Conservation (phyloP, 2,888 invertebrate species). For the Hesperia comma region DNA sequence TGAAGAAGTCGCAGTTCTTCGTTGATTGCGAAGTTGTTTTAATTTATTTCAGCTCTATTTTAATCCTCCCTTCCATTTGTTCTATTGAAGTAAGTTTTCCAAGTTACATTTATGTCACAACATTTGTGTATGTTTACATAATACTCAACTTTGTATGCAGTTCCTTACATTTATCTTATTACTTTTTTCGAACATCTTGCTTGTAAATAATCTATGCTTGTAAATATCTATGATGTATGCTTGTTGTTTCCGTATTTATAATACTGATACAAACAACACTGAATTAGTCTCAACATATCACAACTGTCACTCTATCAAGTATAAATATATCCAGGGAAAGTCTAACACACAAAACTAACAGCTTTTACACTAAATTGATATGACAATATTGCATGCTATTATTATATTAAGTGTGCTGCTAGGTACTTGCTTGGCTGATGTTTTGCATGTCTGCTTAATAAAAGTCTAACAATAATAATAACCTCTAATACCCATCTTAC, state of each 20-base stretch:
- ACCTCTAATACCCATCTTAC: no score
- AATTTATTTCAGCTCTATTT: conserved; percentile 39
- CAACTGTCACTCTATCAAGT: no score
- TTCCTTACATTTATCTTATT: conserved; percentile 24
- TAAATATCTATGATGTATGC: conserved; percentile 33
- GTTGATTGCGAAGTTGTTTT: conserved; percentile 35
- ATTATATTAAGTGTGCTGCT: no score
- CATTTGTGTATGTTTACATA: conserved; percentile 62
- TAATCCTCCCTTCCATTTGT: background rate
- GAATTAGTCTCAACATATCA: no score
- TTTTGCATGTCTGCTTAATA: no score
- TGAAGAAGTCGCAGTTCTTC: conserved; percentile 20
- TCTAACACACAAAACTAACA: no score
- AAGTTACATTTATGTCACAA: conserved; percentile 44
- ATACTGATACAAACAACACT: background rate
- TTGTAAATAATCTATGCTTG: conserved; percentile 34
- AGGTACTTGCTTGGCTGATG: no score
- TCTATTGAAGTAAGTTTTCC: conserved; percentile 12
- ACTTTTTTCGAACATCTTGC: background rate
- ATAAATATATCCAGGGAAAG: no score
- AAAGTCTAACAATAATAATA: no score
- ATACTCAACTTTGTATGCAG: conserved; percentile 46
- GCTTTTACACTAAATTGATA: no score
- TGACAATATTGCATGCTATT: no score
- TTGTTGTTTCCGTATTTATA: conserved; percentile 8